A percentile compares a stretch with the other conserved stretches of the same genome.
These are phyloP conservation scores for Diplodus puntazzo DNA, from an alignment of 2,797 vertebrate genomes.

Conservation along the genomic window DNA sequence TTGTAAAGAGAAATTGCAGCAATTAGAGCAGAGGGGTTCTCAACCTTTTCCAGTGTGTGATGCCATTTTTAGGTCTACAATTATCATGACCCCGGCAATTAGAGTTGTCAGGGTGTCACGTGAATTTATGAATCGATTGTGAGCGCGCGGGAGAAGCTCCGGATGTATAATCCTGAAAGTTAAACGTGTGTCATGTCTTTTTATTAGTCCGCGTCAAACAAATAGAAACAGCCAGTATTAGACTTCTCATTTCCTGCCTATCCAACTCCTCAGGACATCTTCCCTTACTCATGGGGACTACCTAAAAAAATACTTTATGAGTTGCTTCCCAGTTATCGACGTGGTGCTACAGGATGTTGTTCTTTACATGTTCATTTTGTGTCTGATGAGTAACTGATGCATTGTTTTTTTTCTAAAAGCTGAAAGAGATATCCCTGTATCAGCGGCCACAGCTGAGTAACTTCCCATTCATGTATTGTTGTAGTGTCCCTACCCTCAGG, in stretches of 20 bases:
- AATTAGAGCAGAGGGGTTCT: constrained; percentile 26
- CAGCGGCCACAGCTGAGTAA: constrained; percentile 73
- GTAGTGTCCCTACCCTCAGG: constrained; percentile 54
- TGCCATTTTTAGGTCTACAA: constrained; percentile 37
- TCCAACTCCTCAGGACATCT: not conserved
- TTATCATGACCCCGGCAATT: constrained; percentile 43
- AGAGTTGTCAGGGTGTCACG: constrained; percentile 18
- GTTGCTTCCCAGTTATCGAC: constrained; percentile 10
- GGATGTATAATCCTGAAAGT: constrained; percentile 11
- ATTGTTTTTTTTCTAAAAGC: constrained; percentile 51
- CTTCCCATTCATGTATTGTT: constrained; percentile 78
- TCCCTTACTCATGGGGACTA: not conserved
- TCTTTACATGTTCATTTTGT: constrained; percentile 60
- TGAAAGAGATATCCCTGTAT: constrained; percentile 65
- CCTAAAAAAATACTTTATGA: not conserved
- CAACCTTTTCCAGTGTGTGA: constrained; percentile 21
- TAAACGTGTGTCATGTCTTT: not conserved
- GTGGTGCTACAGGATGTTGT: constrained; percentile 17
- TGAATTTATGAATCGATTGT: constrained; percentile 31
- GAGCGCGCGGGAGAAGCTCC: not conserved
- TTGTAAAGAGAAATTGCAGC: constrained; percentile 37
- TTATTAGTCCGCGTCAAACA: not conserved
- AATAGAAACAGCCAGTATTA: not conserved
- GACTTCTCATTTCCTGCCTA: not conserved
- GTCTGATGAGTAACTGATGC: constrained; percentile 54